Evolutionary conservation across 1,140 invertebrate genomes (phyloP).

Genomic region (Pseudomyrmex sp.): DNA sequence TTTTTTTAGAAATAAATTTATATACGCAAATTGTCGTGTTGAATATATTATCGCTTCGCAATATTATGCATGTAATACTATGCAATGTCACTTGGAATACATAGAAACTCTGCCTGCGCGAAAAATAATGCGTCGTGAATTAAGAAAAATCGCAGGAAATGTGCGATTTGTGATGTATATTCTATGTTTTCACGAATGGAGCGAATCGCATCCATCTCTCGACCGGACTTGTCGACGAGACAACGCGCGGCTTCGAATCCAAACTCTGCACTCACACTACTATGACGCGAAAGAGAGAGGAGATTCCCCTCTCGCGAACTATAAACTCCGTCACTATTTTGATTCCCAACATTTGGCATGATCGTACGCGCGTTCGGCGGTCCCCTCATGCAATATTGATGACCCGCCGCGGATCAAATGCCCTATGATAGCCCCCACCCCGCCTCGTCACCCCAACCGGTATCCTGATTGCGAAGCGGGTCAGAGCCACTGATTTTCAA

Average conservation of each 20-base stretch:
- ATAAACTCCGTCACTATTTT: slow-evolving; percentile 79
- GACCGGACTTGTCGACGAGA: slow-evolving; percentile 3
- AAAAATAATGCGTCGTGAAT: not conserved
- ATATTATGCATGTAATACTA: too few relatives aligned
- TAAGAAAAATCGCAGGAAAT: slow-evolving; percentile 4
- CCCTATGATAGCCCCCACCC: slow-evolving; percentile 80
- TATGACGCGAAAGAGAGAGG: not conserved
- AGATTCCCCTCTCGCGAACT: slow-evolving; percentile 62
- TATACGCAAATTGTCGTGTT: too few relatives aligned
- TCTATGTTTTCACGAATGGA: not conserved
- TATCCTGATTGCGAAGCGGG: slow-evolving; percentile 83
- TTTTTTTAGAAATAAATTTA: too few relatives aligned
- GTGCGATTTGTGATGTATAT: not conserved
- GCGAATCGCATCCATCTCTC: slow-evolving; percentile 1
- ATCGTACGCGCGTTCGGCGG: slow-evolving; percentile 77
- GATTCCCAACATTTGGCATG: slow-evolving; percentile 81
- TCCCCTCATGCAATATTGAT: slow-evolving; percentile 86
- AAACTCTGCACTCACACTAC: slow-evolving; percentile 17
- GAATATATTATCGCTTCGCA: too few relatives aligned
- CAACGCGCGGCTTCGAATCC: slow-evolving; percentile 7
- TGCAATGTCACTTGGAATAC: not conserved
- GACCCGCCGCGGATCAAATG: slow-evolving; percentile 83
- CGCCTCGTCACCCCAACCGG: slow-evolving; percentile 74
- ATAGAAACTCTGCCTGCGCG: not conserved
- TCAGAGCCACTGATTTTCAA: slow-evolving; percentile 85